Conservation (phyloP, 2,797 vertebrate genomes). For the Pipistrellus pipistrellus region DNA sequence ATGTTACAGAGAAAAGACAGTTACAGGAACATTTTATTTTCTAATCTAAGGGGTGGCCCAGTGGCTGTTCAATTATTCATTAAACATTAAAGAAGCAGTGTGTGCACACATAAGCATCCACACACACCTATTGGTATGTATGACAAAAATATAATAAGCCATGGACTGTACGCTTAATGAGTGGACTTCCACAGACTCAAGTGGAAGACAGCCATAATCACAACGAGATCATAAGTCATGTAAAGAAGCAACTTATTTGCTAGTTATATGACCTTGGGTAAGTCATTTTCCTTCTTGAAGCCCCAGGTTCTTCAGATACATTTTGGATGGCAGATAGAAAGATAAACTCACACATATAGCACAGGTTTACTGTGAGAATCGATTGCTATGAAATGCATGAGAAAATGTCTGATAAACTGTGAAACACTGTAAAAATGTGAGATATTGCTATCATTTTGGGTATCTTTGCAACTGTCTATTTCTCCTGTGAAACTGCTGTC, state of each 20-base stretch:
- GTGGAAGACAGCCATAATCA: neutral
- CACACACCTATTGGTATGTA: neutral
- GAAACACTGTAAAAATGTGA: conserved; percentile 72
- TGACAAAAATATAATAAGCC: neutral
- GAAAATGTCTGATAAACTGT: conserved; percentile 74
- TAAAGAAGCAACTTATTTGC: conserved; percentile 13
- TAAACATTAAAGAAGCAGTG: neutral
- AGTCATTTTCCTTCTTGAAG: conserved; percentile 66
- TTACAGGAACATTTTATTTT: neutral
- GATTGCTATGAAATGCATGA: conserved; percentile 65
- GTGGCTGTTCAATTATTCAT: neutral
- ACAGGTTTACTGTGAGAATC: conserved; percentile 67
- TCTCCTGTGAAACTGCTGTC: conserved; percentile 69
- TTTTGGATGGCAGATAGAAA: neutral
- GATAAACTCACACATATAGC: neutral
- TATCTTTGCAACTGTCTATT: conserved; percentile 68
- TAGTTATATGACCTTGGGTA: conserved; percentile 35
- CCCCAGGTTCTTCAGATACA: neutral
- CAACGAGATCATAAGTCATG: conserved; percentile 40
- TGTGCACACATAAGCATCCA: neutral
- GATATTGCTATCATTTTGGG: conserved; percentile 70
- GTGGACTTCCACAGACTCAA: neutral
- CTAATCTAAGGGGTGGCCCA: conserved; percentile 11
- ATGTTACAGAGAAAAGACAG: neutral
- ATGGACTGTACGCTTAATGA: neutral